These are phyloP conservation scores for Lepus americanus DNA, from an alignment of 2,113 vertebrate genomes.

Conservation along the genomic window DNA sequence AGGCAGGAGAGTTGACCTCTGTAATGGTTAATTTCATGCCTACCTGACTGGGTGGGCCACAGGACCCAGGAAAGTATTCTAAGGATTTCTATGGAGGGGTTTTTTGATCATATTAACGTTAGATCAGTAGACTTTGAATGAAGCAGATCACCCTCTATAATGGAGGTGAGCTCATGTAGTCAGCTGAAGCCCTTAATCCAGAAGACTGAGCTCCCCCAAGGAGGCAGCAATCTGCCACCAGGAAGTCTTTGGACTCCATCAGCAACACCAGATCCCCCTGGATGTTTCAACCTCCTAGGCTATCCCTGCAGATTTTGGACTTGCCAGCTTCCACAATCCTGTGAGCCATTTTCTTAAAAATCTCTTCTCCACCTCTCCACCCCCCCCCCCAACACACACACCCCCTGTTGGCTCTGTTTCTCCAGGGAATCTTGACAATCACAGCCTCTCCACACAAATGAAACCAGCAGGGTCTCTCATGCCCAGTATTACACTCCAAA, in stretches of 20 bases:
- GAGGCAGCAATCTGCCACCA: too few species aligned
- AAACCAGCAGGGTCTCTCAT: too few species aligned
- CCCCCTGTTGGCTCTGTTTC: too few species aligned
- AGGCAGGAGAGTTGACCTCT: background rate
- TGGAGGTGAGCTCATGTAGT: too few species aligned
- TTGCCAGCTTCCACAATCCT: background rate
- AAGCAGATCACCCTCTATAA: background rate
- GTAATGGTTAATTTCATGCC: too few species aligned
- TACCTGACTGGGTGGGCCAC: background rate
- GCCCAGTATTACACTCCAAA: background rate
- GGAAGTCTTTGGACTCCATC: too few species aligned
- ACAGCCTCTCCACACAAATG: background rate
- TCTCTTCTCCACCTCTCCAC: background rate
- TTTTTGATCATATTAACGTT: background rate
- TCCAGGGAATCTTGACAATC: background rate
- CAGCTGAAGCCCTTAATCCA: too few species aligned
- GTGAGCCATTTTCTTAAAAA: background rate
- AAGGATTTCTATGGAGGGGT: too few species aligned
- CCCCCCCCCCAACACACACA: too few species aligned
- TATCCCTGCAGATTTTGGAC: background rate
- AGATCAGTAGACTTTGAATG: background rate
- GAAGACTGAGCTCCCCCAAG: too few species aligned
- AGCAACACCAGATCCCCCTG: background rate
- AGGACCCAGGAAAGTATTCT: background rate
- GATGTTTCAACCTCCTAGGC: background rate